Percentiles rank a stretch among this genome's conserved stretches.
Conservation (phyloP, 2,113 vertebrate genomes). For the Nothocercus julius region DNA sequence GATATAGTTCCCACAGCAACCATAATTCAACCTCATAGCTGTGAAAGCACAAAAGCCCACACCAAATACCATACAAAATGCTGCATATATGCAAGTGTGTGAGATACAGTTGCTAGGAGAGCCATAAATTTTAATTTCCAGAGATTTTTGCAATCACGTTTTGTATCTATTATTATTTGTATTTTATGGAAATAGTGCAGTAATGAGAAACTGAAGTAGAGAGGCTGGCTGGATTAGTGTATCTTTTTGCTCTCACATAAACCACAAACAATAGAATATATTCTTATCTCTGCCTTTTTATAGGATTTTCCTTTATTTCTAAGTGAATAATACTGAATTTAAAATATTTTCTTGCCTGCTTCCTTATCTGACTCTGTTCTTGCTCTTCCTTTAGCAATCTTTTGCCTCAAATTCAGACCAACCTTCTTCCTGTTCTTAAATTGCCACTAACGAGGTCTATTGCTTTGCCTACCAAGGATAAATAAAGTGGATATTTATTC, state of each 20-base stretch:
- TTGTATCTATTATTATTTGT: background rate
- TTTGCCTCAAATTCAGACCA: background rate
- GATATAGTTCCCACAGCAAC: constrained; percentile 72
- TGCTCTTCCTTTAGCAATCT: background rate
- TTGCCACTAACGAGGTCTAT: background rate
- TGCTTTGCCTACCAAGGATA: background rate
- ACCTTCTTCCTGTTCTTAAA: background rate
- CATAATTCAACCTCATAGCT: constrained; percentile 51
- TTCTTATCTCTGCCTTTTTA: background rate
- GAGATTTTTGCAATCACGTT: background rate
- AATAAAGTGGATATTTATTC: constrained; percentile 1
- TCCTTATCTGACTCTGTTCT: background rate
- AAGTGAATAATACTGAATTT: background rate
- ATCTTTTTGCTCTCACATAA: background rate
- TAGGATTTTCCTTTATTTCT: background rate
- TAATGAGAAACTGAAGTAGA: background rate
- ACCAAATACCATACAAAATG: constrained; percentile 6
- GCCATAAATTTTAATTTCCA: constrained; percentile 41
- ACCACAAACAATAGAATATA: background rate
- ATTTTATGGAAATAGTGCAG: background rate
- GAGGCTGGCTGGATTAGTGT: background rate
- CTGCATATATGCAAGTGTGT: background rate
- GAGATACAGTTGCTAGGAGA: constrained; percentile 55
- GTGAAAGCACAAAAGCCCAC: constrained; percentile 46
- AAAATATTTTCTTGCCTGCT: background rate